Conservation (phyloP, 2,113 vertebrate genomes). For the Notarius lentiginosus region DNA sequence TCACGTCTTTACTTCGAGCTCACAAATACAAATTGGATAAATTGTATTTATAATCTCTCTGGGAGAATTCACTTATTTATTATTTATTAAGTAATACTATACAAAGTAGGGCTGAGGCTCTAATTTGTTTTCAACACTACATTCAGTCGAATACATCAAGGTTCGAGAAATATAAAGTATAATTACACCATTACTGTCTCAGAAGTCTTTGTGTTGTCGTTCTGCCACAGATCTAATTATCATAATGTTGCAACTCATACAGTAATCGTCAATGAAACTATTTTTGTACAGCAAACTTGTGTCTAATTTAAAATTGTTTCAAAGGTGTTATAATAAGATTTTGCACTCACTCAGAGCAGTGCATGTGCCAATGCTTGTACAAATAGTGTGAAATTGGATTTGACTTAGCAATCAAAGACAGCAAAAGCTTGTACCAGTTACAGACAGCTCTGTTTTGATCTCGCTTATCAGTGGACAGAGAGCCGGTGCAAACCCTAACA, state of each 20-base stretch:
- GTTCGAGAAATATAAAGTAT: background rate
- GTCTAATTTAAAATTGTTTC: slow-evolving; percentile 7
- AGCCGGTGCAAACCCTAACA: slow-evolving; percentile 19
- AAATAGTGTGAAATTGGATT: slow-evolving; percentile 28
- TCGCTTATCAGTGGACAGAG: slow-evolving; percentile 25
- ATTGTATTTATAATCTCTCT: background rate
- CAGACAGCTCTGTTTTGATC: slow-evolving; percentile 24
- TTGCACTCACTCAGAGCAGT: background rate
- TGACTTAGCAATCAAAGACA: slow-evolving; percentile 10
- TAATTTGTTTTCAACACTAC: background rate
- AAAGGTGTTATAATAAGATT: slow-evolving; percentile 18
- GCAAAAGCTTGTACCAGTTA: background rate
- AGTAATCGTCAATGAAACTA: background rate
- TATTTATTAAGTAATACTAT: background rate
- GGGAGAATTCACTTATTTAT: background rate
- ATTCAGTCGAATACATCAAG: background rate
- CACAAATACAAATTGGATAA: background rate
- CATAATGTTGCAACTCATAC: background rate
- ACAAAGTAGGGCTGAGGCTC: background rate
- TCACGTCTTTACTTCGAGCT: background rate
- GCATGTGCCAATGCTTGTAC: background rate
- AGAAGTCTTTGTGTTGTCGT: background rate
- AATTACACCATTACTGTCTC: background rate
- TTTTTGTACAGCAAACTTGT: background rate
- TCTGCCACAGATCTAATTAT: background rate